phyloP scores from a whole-genome alignment of 2,888 invertebrate genomes.

The Empis livida region DNA sequence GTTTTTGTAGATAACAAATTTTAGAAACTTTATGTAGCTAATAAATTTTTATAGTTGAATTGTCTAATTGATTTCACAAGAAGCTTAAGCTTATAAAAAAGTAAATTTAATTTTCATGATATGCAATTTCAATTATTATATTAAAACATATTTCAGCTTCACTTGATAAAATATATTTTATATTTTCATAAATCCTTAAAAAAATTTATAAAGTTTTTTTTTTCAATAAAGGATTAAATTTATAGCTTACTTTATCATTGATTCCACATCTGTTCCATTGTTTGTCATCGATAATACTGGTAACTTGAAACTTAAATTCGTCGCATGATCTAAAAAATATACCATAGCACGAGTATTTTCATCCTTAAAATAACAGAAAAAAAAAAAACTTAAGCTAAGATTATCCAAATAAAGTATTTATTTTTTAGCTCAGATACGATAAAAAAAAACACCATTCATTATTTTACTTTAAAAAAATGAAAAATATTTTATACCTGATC shows the following conservation, averaged over 20 bases:
- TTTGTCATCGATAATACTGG: slow-evolving; percentile 29
- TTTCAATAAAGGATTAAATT: slow-evolving; percentile 3
- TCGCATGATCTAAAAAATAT: slow-evolving; percentile 66
- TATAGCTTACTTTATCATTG: slow-evolving; percentile 28
- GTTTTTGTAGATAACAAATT: too few relatives aligned
- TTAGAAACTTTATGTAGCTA: too few relatives aligned
- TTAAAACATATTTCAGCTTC: too few relatives aligned
- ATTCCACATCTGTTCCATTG: slow-evolving; percentile 20
- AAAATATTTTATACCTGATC: slow-evolving; percentile 33
- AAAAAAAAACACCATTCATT: not conserved
- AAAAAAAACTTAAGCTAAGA: not conserved
- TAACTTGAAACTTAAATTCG: slow-evolving; percentile 49
- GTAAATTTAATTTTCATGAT: too few relatives aligned
- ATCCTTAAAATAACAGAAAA: slow-evolving; percentile 42
- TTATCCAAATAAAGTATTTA: not conserved
- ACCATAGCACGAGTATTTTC: slow-evolving; percentile 65
- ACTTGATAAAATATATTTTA: too few relatives aligned
- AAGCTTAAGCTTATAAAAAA: too few relatives aligned
- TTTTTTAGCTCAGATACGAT: not conserved
- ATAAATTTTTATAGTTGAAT: too few relatives aligned
- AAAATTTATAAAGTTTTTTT: slow-evolving; percentile 2
- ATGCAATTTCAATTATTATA: too few relatives aligned
- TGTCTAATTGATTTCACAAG: too few relatives aligned
- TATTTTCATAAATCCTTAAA: slow-evolving; percentile 6
- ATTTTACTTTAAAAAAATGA: not conserved